Conservation (phyloP, 2,888 invertebrate genomes). For the Lepidonotus clava region DNA sequence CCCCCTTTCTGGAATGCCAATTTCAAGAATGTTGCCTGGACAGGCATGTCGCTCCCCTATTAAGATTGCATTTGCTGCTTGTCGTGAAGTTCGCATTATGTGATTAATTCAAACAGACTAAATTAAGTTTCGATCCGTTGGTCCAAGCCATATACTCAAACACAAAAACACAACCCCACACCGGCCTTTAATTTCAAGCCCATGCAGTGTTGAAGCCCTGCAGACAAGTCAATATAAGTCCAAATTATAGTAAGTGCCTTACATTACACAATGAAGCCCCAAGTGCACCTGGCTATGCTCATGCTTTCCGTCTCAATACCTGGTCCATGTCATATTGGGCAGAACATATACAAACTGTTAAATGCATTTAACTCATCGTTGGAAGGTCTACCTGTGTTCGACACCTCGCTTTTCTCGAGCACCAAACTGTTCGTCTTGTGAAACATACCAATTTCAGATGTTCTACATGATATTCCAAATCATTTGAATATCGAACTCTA, state of each 20-base stretch:
- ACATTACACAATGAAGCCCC: slow-evolving; percentile 20
- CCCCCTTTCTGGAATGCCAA: not conserved
- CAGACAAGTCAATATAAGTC: not conserved
- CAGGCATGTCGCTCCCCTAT: slow-evolving; percentile 5
- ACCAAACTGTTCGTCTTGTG: not conserved
- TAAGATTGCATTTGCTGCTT: slow-evolving; percentile 26
- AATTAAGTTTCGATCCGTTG: not conserved
- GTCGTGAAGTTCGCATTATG: slow-evolving; percentile 9
- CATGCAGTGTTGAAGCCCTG: slow-evolving; percentile 34
- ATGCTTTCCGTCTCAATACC: slow-evolving; percentile 8
- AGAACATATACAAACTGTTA: slow-evolving; percentile 4
- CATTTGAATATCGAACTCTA: too few species aligned
- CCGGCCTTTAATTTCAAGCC: not conserved
- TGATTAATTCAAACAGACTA: not conserved
- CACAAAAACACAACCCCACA: not conserved
- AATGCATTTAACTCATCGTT: not conserved
- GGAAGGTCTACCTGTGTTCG: slow-evolving; percentile 6
- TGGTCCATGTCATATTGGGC: not conserved
- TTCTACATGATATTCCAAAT: too few species aligned
- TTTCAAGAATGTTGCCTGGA: slow-evolving; percentile 40
- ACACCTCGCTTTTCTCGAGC: not conserved
- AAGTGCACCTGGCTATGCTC: slow-evolving; percentile 44
- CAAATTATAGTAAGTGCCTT: not conserved
- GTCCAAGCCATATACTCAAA: not conserved
- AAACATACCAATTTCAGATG: too few species aligned